Evolutionary conservation across 2,797 vertebrate species (phyloP).

Genomic region (Acanthurus lineatus): DNA sequence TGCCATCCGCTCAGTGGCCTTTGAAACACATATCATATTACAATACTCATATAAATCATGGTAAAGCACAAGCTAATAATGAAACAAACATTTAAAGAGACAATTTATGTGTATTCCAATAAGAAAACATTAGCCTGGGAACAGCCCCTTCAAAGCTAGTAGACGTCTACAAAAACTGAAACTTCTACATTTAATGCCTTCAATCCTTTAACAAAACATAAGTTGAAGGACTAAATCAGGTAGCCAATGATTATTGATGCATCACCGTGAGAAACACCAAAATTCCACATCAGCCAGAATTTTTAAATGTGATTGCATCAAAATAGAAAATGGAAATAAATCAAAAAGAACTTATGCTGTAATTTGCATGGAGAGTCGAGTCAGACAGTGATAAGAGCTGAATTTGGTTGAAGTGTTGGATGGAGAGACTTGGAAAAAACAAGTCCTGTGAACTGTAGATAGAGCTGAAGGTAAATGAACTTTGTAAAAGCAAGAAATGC

Average conservation of each 20-base stretch:
- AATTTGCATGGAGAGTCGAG: background rate
- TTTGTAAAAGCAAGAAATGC: background rate
- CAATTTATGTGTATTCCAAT: background rate
- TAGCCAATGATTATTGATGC: background rate
- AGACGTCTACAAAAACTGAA: background rate
- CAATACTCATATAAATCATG: slow-evolving; percentile 4
- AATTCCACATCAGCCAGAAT: background rate
- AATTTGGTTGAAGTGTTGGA: slow-evolving; percentile 16
- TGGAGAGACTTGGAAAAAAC: slow-evolving; percentile 15
- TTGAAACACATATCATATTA: slow-evolving; percentile 2
- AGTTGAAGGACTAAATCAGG: background rate
- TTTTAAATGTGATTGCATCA: background rate
- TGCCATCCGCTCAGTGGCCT: slow-evolving; percentile 5
- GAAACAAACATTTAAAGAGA: background rate
- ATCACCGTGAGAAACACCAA: background rate
- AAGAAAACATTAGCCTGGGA: background rate
- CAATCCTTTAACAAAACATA: background rate
- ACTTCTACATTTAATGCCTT: no score
- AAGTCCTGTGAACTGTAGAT: slow-evolving; percentile 6
- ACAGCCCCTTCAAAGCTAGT: background rate
- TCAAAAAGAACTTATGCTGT: background rate
- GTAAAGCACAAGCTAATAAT: background rate
- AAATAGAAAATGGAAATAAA: slow-evolving; percentile 15
- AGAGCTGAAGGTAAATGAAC: slow-evolving; percentile 18
- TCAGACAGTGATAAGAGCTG: background rate